phyloP scores from a whole-genome alignment of 1,140 invertebrate species.

The Formica selysi region DNA sequence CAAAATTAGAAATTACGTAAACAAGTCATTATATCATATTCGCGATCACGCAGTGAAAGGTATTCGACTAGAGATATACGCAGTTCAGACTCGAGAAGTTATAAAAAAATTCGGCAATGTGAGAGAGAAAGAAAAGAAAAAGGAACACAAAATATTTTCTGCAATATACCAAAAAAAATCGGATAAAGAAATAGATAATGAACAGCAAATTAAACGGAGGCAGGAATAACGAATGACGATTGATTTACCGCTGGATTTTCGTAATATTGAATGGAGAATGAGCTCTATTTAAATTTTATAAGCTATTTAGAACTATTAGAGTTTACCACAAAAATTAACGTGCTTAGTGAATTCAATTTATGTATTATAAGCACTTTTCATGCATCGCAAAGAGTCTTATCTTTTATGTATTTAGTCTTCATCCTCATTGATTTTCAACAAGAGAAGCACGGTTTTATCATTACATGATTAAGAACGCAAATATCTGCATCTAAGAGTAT shows the following conservation, averaged over 20 bases:
- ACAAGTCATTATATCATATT: slow-evolving; percentile 4
- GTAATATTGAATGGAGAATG: background rate
- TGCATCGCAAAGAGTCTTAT: background rate
- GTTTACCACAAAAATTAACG: background rate
- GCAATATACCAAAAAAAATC: background rate
- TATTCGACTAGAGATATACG: background rate
- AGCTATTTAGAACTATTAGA: background rate
- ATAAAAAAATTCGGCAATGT: background rate
- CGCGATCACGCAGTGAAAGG: slow-evolving; percentile 19
- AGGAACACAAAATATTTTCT: background rate
- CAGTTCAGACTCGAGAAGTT: slow-evolving; percentile 3
- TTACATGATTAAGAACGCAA: slow-evolving; percentile 34
- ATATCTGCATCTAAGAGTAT: slow-evolving; percentile 10
- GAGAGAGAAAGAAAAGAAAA: background rate
- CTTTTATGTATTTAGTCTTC: background rate
- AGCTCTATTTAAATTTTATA: background rate
- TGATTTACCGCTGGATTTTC: background rate
- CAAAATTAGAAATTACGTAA: slow-evolving; percentile 44
- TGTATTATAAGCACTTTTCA: background rate
- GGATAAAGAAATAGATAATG: background rate
- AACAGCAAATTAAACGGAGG: background rate
- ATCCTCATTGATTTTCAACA: background rate
- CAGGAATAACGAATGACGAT: background rate
- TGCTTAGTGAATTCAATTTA: background rate
- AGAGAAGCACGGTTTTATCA: slow-evolving; percentile 15